phyloP scores from a whole-genome alignment of 2,888 invertebrate species.

The Macrostomum cliftonense region DNA sequence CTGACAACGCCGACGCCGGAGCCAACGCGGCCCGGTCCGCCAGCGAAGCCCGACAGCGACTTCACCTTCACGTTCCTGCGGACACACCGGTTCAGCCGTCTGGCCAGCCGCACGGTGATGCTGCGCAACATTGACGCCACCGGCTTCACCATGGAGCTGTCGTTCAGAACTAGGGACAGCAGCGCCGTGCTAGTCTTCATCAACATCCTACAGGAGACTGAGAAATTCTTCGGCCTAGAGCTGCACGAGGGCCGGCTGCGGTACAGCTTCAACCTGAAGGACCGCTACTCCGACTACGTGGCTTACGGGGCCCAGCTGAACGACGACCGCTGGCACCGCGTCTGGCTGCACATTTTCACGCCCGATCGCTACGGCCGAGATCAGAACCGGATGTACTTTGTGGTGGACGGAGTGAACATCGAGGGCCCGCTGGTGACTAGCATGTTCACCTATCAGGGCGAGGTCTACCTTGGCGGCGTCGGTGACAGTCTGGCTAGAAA shows the following conservation, averaged over 20 bases:
- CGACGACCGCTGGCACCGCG: background rate
- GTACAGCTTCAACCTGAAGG: conserved; percentile 18
- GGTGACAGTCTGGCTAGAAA: too few relatives aligned
- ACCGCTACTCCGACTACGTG: background rate
- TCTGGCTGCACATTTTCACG: background rate
- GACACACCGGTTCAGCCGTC: conserved; percentile 15
- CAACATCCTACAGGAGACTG: conserved; percentile 16
- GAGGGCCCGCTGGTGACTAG: too few relatives aligned
- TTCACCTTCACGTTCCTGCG: conserved; percentile 20
- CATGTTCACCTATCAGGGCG: too few relatives aligned
- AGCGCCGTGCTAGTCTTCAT: conserved; percentile 23
- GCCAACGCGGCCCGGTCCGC: conserved; percentile 14
- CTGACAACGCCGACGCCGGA: conserved; percentile 7
- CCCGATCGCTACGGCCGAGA: background rate
- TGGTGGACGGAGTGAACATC: too few relatives aligned
- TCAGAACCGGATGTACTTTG: too few relatives aligned
- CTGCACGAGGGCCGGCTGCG: conserved; percentile 23
- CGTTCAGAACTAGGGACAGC: conserved; percentile 22
- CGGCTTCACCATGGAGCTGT: conserved; percentile 17
- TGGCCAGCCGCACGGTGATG: conserved; percentile 10
- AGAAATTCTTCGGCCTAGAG: conserved; percentile 22
- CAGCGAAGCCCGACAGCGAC: conserved; percentile 3
- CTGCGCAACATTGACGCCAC: conserved; percentile 15
- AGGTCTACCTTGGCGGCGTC: too few relatives aligned
- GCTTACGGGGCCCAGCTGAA: background rate